Evolutionary conservation across 2,888 invertebrate genomes (phyloP).

Genomic region (Idaea biselata): DNA sequence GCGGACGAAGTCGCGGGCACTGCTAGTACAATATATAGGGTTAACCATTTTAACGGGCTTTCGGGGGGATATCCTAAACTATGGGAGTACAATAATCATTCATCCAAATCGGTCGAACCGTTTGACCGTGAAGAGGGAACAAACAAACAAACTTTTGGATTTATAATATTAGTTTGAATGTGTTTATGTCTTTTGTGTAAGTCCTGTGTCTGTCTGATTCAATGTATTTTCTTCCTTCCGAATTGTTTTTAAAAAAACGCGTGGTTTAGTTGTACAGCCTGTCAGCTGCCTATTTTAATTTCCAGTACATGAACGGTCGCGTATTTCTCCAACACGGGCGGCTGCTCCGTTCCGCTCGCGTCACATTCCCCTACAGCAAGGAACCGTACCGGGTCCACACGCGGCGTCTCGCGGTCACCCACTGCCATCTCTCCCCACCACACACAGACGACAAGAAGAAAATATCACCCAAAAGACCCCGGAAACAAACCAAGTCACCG

Average conservation of each 20-base stretch:
- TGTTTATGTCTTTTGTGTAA: too few species aligned
- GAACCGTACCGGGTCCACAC: slow-evolving; percentile 70
- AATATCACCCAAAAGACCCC: slow-evolving; percentile 28
- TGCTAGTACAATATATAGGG: too few species aligned
- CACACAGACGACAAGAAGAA: slow-evolving; percentile 55
- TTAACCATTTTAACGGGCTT: too few species aligned
- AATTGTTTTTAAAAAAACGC: too few species aligned
- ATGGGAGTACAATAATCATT: too few species aligned
- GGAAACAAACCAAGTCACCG: slow-evolving; percentile 67
- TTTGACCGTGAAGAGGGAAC: too few species aligned
- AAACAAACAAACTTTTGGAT: too few species aligned
- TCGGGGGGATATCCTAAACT: too few species aligned
- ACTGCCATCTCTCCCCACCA: slow-evolving; percentile 52
- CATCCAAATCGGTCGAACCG: too few species aligned
- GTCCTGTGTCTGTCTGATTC: too few species aligned
- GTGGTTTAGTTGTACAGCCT: background rate
- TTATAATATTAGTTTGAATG: too few species aligned
- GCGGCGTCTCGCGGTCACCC: slow-evolving; percentile 58
- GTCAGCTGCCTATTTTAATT: slow-evolving; percentile 14
- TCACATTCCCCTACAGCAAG: slow-evolving; percentile 75
- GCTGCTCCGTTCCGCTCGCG: slow-evolving; percentile 83
- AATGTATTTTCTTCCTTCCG: background rate
- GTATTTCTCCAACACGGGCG: slow-evolving; percentile 87
- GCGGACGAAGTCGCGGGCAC: too few species aligned
- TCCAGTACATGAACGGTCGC: slow-evolving; percentile 88